Evolutionary conservation across 2,888 invertebrate genomes (phyloP), one percentile per base, ranked within the genome.

Genomic region (Cataglyphis cursor): DNA sequence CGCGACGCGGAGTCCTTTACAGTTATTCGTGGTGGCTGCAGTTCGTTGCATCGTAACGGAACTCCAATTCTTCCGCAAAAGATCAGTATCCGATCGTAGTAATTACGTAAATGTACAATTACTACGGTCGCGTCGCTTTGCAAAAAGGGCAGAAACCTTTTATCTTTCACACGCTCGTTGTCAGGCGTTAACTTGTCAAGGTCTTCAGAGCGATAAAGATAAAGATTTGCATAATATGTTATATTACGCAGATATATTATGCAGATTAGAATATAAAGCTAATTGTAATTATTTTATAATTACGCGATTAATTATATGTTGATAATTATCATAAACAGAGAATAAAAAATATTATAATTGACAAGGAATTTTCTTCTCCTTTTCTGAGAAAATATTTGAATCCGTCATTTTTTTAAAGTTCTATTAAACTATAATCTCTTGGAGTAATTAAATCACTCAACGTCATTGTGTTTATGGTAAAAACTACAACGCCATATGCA

Each of bases 41-140:
- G 89, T 90, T 87, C 87, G 90, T 86, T 89, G 87, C 83, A 90
- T 88, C 87, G 81, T 90, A 90, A 90, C 90, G 90, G 90, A 88
- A 90, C 87, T 72, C 51, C 76, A 66, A 82, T 84, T 72, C 85
- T 88, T 86, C 90, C 89, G 90, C 84, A 90, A 82, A 80, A 82
- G 78, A 89, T 84, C 83, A 80, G 76, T 73, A 87, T 82, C 88
- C 87, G 87, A 81, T 83, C 82, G 74, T 51, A 51, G 74, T 82
- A 78, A 89, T 86, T 65, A 68, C 87, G 65, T 82, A 82, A 85
- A 83, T 73, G 70, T 59, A 57, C 68, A 59, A 54, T 61, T 59
- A 51, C 48, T n/a, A 21, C 24, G 54, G 24, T 3, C 24, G 41
- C 15, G 35, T 21, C 44, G 35, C 35, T 24, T 80, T 44, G 59